Evolutionary conservation across 2,888 invertebrate species (phyloP).

Genomic region (Cerastis rubricosa): DNA sequence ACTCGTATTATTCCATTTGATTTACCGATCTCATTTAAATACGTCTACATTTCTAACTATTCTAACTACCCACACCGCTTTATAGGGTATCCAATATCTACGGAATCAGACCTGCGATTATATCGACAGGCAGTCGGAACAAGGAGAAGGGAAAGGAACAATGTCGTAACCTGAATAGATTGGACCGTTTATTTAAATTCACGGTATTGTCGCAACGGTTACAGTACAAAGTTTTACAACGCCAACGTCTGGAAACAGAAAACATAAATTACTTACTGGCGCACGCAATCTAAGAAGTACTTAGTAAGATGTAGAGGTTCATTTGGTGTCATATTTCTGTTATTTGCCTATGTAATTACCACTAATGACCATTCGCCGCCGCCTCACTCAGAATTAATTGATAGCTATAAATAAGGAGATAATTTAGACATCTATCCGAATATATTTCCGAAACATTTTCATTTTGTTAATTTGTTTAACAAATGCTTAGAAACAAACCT

Average conservation of each 20-base stretch:
- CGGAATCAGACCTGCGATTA: conserved; percentile 60
- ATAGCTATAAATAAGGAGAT: conserved; percentile 72
- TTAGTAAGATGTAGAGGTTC: conserved; percentile 62
- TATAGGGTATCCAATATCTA: conserved; percentile 65
- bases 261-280: conserved; percentile 60
- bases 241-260: conserved; percentile 62
- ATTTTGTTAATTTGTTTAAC: conserved; percentile 63
- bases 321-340: conserved; percentile 70
- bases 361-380: conserved; percentile 65
- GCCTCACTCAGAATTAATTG: conserved; percentile 71
- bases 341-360: conserved; percentile 68
- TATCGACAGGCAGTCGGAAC: conserved; percentile 59
- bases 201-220: conserved; percentile 65
- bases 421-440: conserved; percentile 68
- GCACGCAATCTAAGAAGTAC: conserved; percentile 62
- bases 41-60: conserved; percentile 71
- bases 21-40: conserved; percentile 83
- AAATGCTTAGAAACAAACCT: conserved; percentile 51
- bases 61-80: conserved; percentile 66
- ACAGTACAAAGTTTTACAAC: conserved; percentile 65
- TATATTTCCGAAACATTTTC: conserved; percentile 63
- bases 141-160: conserved; percentile 73
- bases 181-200: conserved; percentile 70
- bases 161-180: conserved; percentile 72
- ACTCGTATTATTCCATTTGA: conserved; percentile 80